phyloP scores from a whole-genome alignment of 2,113 vertebrate species.

The Ailurus styani region DNA sequence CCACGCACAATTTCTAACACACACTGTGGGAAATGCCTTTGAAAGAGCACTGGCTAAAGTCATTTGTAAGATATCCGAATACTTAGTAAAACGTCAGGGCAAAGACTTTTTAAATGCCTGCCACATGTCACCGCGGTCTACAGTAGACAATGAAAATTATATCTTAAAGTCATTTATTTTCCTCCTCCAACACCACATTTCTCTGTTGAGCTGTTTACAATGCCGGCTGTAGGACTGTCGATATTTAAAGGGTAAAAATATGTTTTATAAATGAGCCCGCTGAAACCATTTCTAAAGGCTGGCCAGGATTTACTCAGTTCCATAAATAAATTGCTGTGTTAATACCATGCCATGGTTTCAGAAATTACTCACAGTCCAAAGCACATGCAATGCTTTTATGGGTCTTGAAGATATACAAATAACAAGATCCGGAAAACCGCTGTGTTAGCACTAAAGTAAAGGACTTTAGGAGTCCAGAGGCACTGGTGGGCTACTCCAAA shows the following conservation, averaged over 20 bases:
- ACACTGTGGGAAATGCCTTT: neutral
- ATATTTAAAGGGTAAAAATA: conserved; percentile 28
- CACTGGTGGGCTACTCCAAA: neutral
- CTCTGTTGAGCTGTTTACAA: neutral
- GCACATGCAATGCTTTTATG: neutral
- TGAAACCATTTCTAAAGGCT: neutral
- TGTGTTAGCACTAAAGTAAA: neutral
- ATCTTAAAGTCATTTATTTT: neutral
- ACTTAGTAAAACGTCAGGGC: neutral
- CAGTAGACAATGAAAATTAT: neutral
- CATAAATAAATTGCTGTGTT: neutral
- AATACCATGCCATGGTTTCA: neutral
- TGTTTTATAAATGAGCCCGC: conserved; percentile 1
- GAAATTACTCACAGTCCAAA: neutral
- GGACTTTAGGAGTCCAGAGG: neutral
- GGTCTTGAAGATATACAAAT: neutral
- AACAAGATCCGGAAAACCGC: neutral
- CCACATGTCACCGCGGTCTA: neutral
- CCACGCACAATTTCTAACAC: neutral
- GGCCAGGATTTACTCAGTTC: neutral
- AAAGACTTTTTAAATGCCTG: neutral
- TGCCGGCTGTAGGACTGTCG: neutral
- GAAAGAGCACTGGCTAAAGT: neutral
- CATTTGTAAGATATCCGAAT: neutral
- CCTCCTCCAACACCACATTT: neutral